Evolutionary conservation across 1,140 invertebrate genomes (phyloP).

Genomic region (Scaptomyza graminum): DNA sequence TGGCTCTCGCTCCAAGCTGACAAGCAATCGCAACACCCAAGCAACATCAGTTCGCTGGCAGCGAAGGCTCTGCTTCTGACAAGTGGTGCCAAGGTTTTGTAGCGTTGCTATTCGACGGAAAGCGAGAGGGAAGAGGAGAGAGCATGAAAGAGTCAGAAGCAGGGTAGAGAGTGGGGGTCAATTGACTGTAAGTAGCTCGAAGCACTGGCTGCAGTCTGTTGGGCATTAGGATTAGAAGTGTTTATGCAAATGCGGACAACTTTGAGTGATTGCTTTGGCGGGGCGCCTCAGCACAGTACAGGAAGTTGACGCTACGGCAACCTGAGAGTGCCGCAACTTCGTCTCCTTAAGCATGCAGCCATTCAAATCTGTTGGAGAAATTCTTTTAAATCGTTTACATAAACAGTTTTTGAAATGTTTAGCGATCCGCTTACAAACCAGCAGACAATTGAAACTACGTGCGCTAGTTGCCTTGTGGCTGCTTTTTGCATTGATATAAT

Average conservation of each 20-base stretch:
- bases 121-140: not conserved
- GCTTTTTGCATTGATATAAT: too few relatives aligned
- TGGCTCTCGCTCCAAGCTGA: constrained; percentile 3
- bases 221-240: constrained; percentile 78
- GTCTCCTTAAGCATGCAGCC: constrained; percentile 25
- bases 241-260: constrained; percentile 79
- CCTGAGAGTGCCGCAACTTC: constrained; percentile 4
- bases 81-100: constrained; percentile 42
- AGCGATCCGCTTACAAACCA: not conserved
- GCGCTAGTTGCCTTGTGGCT: not conserved
- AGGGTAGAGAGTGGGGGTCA: constrained; percentile 36
- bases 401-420: constrained; percentile 26
- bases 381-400: constrained; percentile 56
- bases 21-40: constrained; percentile 18
- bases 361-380: constrained; percentile 55
- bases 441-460: not conserved
- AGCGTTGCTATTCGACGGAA: constrained; percentile 59
- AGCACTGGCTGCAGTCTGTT: constrained; percentile 45
- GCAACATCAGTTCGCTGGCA: constrained; percentile 60
- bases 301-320: constrained; percentile 18
- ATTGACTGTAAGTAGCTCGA: constrained; percentile 74
- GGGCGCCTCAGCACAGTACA: constrained; percentile 37
- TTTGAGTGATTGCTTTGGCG: constrained; percentile 69
- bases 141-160: constrained; percentile 7
- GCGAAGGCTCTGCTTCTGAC: constrained; percentile 16